Percentiles rank a stretch among this genome's conserved stretches.
Conservation (phyloP, 2,113 vertebrate genomes). For the Oryzias melastigma region DNA sequence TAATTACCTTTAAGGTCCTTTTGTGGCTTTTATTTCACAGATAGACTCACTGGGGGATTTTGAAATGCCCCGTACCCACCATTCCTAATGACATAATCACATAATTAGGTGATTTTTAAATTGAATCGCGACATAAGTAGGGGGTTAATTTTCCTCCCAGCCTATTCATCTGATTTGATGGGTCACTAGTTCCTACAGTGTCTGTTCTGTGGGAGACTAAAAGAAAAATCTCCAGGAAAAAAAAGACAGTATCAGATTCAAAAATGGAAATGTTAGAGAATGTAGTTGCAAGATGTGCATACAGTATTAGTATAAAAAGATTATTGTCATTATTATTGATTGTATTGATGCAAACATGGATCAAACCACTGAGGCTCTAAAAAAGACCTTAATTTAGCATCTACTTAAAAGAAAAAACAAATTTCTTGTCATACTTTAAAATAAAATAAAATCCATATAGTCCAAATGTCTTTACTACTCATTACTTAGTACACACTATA, state of each 20-base stretch:
- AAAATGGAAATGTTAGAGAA: not conserved
- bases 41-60: slow-evolving; percentile 80
- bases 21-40: slow-evolving; percentile 86
- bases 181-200: slow-evolving; percentile 61
- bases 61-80: slow-evolving; percentile 73
- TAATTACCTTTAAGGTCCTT: slow-evolving; percentile 88
- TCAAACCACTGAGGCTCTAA: too few relatives aligned
- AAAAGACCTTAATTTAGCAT: too few relatives aligned
- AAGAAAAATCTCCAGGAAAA: slow-evolving; percentile 64
- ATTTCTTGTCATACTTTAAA: too few relatives aligned
- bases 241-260: slow-evolving; percentile 9
- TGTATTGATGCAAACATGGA: too few relatives aligned
- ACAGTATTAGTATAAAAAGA: too few relatives aligned
- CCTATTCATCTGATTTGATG: slow-evolving; percentile 70
- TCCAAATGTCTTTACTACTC: too few relatives aligned
- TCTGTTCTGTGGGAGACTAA: slow-evolving; percentile 31
- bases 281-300: not conserved
- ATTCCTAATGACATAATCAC: slow-evolving; percentile 93
- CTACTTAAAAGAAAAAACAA: too few relatives aligned
- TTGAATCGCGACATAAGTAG: slow-evolving; percentile 78
- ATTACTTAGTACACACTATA: too few relatives aligned
- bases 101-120: slow-evolving; percentile 90
- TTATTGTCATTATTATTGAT: too few relatives aligned
- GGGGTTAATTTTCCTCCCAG: slow-evolving; percentile 79
- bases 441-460: too few relatives aligned